Percentiles rank a stretch among this genome's conserved stretches.
phyloP scores from a whole-genome alignment of 2,888 invertebrate species.

The Diachrysia chrysitis region DNA sequence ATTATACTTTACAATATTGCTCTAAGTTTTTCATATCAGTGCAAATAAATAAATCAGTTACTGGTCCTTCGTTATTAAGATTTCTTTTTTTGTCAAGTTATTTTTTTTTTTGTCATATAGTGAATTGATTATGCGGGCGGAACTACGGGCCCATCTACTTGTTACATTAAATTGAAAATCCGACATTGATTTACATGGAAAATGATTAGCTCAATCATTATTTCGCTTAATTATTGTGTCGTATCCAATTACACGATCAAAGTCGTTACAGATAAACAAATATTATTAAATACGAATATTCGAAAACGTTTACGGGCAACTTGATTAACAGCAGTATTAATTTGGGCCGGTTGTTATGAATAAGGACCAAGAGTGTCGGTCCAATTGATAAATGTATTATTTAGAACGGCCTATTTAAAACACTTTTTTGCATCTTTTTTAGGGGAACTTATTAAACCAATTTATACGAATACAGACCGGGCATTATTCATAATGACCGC shows the following conservation, averaged over 20 bases:
- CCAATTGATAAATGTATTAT: too few relatives aligned
- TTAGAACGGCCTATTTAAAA: too few relatives aligned
- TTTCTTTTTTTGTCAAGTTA: too few relatives aligned
- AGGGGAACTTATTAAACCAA: too few relatives aligned
- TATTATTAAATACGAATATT: background rate
- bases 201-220: background rate
- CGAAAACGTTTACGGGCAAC: background rate
- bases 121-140: background rate
- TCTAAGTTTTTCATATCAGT: background rate
- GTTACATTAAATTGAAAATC: background rate
- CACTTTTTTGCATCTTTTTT: too few relatives aligned
- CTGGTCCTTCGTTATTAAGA: background rate
- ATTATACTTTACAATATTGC: background rate
- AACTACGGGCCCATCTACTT: background rate
- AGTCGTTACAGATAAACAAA: background rate
- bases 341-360: too few relatives aligned
- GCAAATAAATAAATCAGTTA: too few relatives aligned
- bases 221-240: background rate
- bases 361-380: too few relatives aligned
- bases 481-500: too few relatives aligned
- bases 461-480: too few relatives aligned
- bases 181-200: background rate
- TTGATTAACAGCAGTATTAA: too few relatives aligned
- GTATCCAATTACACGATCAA: background rate
- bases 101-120: background rate